A percentile compares a stretch with the other conserved stretches of the same genome.
Conservation (phyloP, 2,113 vertebrate genomes). For the Atlantisia rogersi region DNA sequence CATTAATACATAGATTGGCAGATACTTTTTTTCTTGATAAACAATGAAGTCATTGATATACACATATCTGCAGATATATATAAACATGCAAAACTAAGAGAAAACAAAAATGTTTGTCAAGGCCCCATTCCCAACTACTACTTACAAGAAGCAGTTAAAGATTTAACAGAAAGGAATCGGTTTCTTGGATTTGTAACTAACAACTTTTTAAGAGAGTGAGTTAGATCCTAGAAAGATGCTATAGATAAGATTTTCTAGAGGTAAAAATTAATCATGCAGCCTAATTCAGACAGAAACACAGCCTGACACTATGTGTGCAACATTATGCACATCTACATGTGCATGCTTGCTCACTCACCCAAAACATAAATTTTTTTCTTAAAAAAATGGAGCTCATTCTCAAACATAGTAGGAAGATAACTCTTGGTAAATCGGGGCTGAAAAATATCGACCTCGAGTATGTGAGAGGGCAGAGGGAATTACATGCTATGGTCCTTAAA, state of each 20-base stretch:
- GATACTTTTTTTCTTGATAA: background rate
- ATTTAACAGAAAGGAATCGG: background rate
- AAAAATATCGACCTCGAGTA: background rate
- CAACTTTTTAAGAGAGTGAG: background rate
- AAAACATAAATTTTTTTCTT: background rate
- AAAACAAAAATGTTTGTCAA: background rate
- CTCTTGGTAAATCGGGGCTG: background rate
- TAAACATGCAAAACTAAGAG: background rate
- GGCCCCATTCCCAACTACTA: background rate
- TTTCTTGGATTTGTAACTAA: background rate
- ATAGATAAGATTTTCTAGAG: background rate
- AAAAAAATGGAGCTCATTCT: background rate
- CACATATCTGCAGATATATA: background rate
- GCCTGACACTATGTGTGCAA: rapidly evolving
- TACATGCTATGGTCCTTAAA: background rate
- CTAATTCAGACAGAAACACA: background rate
- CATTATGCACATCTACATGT: background rate
- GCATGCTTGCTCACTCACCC: background rate
- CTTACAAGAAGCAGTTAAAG: background rate
- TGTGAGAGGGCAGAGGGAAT: background rate
- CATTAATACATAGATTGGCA: background rate
- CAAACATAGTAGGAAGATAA: background rate
- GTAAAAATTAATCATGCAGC: background rate
- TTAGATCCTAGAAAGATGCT: background rate
- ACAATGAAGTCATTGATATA: slow-evolving; percentile 22